Conservation (phyloP, 2,888 invertebrate species). For the Eupeodes luniger region DNA sequence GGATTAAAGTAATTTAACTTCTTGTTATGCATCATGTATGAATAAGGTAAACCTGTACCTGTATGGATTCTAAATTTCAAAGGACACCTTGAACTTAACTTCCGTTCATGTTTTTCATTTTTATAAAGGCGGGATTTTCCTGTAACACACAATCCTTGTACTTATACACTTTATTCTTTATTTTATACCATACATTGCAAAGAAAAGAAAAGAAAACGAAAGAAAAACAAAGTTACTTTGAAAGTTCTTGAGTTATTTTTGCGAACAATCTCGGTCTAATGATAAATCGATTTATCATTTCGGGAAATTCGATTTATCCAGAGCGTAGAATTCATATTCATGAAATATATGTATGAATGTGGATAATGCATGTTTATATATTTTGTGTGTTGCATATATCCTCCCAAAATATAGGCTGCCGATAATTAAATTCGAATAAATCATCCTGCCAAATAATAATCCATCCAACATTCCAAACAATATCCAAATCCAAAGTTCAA, state of each 20-base stretch:
- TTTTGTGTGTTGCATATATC: background rate
- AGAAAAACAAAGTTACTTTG: conserved; percentile 7
- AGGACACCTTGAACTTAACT: conserved; percentile 21
- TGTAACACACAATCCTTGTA: background rate
- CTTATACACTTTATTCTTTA: background rate
- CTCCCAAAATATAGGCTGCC: background rate
- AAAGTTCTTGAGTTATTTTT: conserved; percentile 8
- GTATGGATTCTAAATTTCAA: conserved; percentile 12
- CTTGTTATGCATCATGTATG: background rate
- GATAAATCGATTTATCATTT: conserved; percentile 43
- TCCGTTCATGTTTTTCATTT: background rate
- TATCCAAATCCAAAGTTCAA: conserved; percentile 45
- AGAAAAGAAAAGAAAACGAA: background rate
- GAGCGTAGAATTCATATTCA: conserved; percentile 6
- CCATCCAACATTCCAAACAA: conserved; percentile 36
- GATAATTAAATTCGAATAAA: conserved; percentile 47
- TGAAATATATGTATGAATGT: background rate
- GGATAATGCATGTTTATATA: too few relatives aligned
- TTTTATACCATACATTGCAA: too few relatives aligned
- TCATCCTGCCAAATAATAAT: conserved; percentile 46
- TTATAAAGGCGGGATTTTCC: background rate
- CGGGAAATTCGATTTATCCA: conserved; percentile 25
- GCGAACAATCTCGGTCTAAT: conserved; percentile 33
- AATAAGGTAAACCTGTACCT: too few relatives aligned
- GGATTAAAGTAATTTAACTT: conserved; percentile 33